phyloP scores from a whole-genome alignment of 2,797 vertebrate genomes.

The Neostethus bicornis region DNA sequence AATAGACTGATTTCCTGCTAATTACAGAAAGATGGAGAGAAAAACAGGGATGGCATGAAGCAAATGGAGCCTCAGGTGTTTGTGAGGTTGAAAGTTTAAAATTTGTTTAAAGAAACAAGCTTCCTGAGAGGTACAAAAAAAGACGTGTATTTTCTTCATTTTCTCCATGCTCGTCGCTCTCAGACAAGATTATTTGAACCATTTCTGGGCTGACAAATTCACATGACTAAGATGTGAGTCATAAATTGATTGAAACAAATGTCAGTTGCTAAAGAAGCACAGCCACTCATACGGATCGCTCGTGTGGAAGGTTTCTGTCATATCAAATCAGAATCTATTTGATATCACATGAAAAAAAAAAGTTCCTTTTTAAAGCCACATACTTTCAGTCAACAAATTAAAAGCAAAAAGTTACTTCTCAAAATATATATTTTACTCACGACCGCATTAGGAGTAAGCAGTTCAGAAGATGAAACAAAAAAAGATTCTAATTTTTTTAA shows the following conservation, averaged over 20 bases:
- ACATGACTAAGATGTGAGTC: conserved; percentile 25
- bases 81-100: conserved; percentile 14
- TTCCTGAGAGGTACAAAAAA: neutral
- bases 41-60: conserved; percentile 4
- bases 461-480: no score
- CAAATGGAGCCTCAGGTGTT: conserved; percentile 15
- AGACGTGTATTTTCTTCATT: neutral
- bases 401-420: no score
- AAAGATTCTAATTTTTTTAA: no score
- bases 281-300: neutral
- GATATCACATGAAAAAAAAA: no score
- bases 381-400: no score
- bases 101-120: conserved; percentile 1
- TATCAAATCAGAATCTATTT: neutral
- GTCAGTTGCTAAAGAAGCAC: conserved; percentile 6
- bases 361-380: no score
- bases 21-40: neutral
- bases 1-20: neutral
- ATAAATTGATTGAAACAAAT: conserved; percentile 22
- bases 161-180: neutral
- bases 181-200: neutral
- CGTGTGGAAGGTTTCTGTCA: conserved; percentile 8
- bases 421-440: no score
- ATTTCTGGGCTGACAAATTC: neutral
- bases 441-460: no score